These are phyloP conservation scores for Uloborus plumipes DNA, from an alignment of 2,888 invertebrate genomes.

Conservation along the genomic window DNA sequence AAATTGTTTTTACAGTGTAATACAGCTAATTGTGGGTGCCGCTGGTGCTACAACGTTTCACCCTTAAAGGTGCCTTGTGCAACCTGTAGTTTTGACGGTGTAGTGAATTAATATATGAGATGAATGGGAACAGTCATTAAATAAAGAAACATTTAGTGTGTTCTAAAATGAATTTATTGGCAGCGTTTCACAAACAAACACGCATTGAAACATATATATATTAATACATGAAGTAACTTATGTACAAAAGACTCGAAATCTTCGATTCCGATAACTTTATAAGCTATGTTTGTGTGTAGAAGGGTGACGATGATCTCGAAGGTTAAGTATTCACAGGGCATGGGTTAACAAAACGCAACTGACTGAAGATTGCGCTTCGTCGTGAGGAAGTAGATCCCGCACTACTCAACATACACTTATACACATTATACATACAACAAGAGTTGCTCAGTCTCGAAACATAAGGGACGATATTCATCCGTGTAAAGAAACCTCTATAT, in stretches of 20 bases:
- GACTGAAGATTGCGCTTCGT: constrained; percentile 19
- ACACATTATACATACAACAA: constrained; percentile 49
- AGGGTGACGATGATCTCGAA: constrained; percentile 46
- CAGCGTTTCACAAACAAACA: constrained; percentile 57
- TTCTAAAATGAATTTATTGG: constrained; percentile 63
- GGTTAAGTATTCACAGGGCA: constrained; percentile 35
- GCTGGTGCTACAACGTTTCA: no score
- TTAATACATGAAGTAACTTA: constrained; percentile 58
- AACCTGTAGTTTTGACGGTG: no score
- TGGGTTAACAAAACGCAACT: constrained; percentile 23
- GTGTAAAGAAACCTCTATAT: no score
- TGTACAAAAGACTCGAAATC: constrained; percentile 53
- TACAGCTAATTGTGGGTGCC: no score
- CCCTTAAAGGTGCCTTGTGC: no score
- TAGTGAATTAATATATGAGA: no score
- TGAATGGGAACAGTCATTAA: no score
- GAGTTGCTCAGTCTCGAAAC: background rate
- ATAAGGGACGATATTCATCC: no score
- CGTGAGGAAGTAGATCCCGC: no score
- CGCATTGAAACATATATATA: constrained; percentile 54
- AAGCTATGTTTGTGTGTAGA: constrained; percentile 32
- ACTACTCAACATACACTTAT: constrained; percentile 52
- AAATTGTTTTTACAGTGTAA: no score
- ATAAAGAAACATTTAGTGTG: constrained; percentile 3
- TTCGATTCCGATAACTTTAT: constrained; percentile 27